Base-by-base conservation (phyloP, 2,113 vertebrate genomes). In the Proterorhinus semilunaris region DNA sequence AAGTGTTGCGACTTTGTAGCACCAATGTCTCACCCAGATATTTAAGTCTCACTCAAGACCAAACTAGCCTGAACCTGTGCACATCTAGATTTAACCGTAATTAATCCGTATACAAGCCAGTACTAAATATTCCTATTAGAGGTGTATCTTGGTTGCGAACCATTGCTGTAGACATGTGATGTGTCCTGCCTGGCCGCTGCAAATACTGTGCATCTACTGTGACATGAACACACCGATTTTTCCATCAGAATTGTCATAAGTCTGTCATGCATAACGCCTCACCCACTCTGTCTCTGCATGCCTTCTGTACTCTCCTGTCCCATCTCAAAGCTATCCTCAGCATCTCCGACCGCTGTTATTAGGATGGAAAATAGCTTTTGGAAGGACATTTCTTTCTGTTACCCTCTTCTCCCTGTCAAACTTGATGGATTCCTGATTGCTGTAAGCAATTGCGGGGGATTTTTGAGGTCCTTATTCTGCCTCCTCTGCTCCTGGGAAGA, bases 371-470 rank as follows among this genome's bases (percentile, higher is more conserved):
- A 84, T 86, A 80, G 78, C 84, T 85, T 87, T 83, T 83, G 77
- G 76, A 74, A 86, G 82, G 81, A 77, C 76, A 55, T 62, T 69
- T 83, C 69, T 66, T 72, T 82, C 74, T 81, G 68, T 64, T 61
- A 51, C 73, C 78, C 75, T 82, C 72, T 66, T 72, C 73, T 72
- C 69, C 66, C 87, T 85, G 85, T 91, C 84, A 84, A 27, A 44
- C 76, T 78, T 89, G 83, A 89, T 85, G 87, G 85, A 86, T 87
- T 76, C 71, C 67, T 69, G 81, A 85, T 86, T 86, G 87, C 90
- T 88, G 76, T 85, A 83, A 86, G 86, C 78, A 84, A 73, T 82
- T 70, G 83, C 51, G 72, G 76, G 81, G 77, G 84, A 85, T 63
- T 66, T 21, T 70, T 58, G 65, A 13, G 21, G 27, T 36, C 66